Evolutionary conservation across 1,140 invertebrate genomes (phyloP).

Genomic region (Mycetomoellerius zeteki): DNA sequence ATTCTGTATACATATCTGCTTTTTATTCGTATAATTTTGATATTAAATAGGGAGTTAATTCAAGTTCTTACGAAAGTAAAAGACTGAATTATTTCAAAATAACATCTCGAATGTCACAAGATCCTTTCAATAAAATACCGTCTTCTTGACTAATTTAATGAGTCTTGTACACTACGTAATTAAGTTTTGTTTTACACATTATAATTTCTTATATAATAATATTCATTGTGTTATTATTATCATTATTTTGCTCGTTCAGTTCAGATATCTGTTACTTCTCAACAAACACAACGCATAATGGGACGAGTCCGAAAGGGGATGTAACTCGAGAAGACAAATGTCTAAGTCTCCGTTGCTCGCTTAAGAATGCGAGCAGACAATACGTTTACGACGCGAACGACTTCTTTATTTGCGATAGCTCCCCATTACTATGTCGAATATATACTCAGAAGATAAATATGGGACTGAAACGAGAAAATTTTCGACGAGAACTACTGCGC

Average conservation of each 20-base stretch:
- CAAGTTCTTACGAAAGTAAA: not conserved
- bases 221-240: constrained; percentile 5
- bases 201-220: constrained; percentile 11
- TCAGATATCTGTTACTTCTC: not conserved
- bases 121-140: not conserved
- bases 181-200: constrained; percentile 2
- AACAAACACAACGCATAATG: constrained; percentile 60
- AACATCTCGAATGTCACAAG: not conserved
- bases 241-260: constrained; percentile 20
- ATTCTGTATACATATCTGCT: not conserved
- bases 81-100: constrained; percentile 27
- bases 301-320: constrained; percentile 31
- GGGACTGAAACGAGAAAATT: constrained; percentile 38
- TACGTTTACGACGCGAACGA: constrained; percentile 45
- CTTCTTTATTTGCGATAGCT: constrained; percentile 66
- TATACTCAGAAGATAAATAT: constrained; percentile 52
- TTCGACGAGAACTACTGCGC: constrained; percentile 45
- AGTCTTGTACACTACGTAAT: not conserved
- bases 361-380: constrained; percentile 54
- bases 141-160: not conserved
- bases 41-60: not conserved
- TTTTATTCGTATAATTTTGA: not conserved
- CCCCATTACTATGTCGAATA: constrained; percentile 58
- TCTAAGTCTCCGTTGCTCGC: constrained; percentile 22
- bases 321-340: constrained; percentile 66